Evolutionary conservation across 2,113 vertebrate species (phyloP).

Genomic region (Theristicus caerulescens): DNA sequence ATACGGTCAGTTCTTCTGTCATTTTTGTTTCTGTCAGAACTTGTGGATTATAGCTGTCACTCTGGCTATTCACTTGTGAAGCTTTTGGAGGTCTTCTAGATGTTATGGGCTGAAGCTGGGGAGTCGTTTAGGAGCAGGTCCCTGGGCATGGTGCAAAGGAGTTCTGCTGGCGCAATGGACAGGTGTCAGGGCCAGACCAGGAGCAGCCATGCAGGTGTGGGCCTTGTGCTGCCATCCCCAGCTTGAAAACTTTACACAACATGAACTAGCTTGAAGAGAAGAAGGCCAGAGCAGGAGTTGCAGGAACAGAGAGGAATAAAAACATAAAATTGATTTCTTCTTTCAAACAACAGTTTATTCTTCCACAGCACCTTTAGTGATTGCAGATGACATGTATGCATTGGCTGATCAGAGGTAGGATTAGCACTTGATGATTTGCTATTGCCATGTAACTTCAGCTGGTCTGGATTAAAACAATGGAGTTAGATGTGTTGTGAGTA

Average conservation of each 20-base stretch:
- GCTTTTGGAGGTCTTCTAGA: not conserved
- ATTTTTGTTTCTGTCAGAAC: not conserved
- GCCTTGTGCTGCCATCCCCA: fast-evolving
- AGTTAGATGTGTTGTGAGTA: not conserved
- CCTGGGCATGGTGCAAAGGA: no score
- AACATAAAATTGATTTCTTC: not conserved
- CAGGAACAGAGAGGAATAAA: not conserved
- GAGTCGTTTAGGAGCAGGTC: not conserved
- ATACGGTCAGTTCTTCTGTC: not conserved
- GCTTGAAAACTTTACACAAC: not conserved
- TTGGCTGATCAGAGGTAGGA: not conserved
- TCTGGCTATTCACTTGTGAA: not conserved
- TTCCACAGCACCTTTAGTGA: not conserved
- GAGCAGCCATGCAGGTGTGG: not conserved
- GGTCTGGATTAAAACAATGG: not conserved
- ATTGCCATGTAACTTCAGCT: not conserved
- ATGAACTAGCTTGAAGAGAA: not conserved
- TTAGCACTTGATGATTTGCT: not conserved
- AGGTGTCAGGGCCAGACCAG: not conserved
- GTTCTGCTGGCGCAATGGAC: not conserved
- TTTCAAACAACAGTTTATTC: not conserved
- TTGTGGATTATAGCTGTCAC: not conserved
- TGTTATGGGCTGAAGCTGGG: not conserved
- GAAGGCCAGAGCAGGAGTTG: not conserved
- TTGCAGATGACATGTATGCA: not conserved